Percentiles rank a stretch among this genome's conserved stretches.
Evolutionary conservation across 1,140 invertebrate genomes (phyloP).

Genomic region (Drosophila busckii): DNA sequence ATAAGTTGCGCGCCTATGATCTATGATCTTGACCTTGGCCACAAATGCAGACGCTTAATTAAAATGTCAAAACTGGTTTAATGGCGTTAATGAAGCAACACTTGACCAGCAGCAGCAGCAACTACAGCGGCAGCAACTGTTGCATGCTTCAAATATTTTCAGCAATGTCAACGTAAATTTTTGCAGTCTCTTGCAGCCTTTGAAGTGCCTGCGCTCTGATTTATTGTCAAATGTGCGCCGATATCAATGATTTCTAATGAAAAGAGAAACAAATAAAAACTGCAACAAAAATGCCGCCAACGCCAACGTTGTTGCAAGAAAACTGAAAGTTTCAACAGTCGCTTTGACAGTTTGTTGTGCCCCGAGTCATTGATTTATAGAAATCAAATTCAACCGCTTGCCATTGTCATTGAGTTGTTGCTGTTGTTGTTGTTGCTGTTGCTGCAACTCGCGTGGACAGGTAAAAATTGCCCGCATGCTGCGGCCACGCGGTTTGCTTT

Average conservation of each 20-base stretch:
- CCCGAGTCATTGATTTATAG: constrained; percentile 63
- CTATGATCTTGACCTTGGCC: constrained; percentile 69
- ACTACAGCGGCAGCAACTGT: too few relatives aligned
- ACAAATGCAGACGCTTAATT: constrained; percentile 66
- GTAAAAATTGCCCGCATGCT: constrained; percentile 7
- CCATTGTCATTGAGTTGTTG: constrained; percentile 28
- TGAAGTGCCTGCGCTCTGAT: constrained; percentile 53
- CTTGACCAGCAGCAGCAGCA: constrained; percentile 15
- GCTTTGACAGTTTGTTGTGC: constrained; percentile 63
- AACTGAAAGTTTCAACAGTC: constrained; percentile 55
- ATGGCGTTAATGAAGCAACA: constrained; percentile 77
- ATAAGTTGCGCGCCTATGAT: constrained; percentile 68
- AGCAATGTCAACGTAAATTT: too few relatives aligned
- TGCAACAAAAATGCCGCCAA: too few relatives aligned
- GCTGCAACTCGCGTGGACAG: constrained; percentile 2
- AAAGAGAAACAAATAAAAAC: too few relatives aligned
- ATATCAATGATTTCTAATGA: constrained; percentile 47
- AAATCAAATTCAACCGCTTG: constrained; percentile 40
- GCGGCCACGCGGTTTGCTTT: background rate
- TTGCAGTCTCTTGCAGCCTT: too few relatives aligned
- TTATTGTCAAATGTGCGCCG: constrained; percentile 52
- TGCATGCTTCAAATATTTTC: too few relatives aligned
- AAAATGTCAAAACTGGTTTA: constrained; percentile 79
- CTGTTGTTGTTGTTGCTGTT: constrained; percentile 5
- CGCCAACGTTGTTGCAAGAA: constrained; percentile 30